Percentiles rank a stretch among this genome's conserved stretches.
These are phyloP conservation scores for Coranthus polyacanthus DNA, from an alignment of 2,797 vertebrate species.

Conservation along the genomic window DNA sequence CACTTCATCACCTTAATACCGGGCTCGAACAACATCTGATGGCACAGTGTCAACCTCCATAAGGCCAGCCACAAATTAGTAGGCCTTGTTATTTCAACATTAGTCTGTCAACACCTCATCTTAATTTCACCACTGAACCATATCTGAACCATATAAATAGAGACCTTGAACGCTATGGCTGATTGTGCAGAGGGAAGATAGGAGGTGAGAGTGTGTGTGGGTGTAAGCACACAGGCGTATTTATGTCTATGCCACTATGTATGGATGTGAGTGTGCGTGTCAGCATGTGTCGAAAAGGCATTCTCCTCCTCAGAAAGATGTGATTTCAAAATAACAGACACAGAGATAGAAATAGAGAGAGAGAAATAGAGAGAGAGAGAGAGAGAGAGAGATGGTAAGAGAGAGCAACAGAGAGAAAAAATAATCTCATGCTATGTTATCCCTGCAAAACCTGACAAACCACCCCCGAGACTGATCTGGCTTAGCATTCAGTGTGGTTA, in stretches of 20 bases:
- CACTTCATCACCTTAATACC: constrained; percentile 76
- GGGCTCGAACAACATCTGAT: constrained; percentile 65
- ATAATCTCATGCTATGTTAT: constrained; percentile 86
- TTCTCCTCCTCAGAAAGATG: constrained; percentile 75
- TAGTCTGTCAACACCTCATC: constrained; percentile 76
- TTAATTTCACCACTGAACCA: constrained; percentile 71
- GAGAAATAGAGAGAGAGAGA: constrained; percentile 42
- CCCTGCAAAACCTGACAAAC: constrained; percentile 84
- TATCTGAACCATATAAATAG: constrained; percentile 67
- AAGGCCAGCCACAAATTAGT: constrained; percentile 70
- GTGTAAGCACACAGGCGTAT: constrained; percentile 60
- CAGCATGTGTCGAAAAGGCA: constrained; percentile 74
- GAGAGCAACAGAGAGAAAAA: constrained; percentile 49
- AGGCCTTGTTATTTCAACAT: constrained; percentile 76
- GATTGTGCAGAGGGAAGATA: constrained; percentile 66
- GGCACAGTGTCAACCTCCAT: constrained; percentile 62
- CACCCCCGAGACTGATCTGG: constrained; percentile 82
- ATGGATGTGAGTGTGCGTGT: constrained; percentile 53
- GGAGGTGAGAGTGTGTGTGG: constrained; percentile 66
- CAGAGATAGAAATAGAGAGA: constrained; percentile 60
- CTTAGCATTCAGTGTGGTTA: constrained; percentile 81
- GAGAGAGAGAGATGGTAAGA: constrained; percentile 41
- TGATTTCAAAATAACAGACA: constrained; percentile 76
- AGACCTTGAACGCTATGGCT: constrained; percentile 63
- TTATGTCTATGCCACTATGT: constrained; percentile 62